Evolutionary conservation across 2,113 vertebrate species (phyloP).

Genomic region (Rhinoderma darwinii): DNA sequence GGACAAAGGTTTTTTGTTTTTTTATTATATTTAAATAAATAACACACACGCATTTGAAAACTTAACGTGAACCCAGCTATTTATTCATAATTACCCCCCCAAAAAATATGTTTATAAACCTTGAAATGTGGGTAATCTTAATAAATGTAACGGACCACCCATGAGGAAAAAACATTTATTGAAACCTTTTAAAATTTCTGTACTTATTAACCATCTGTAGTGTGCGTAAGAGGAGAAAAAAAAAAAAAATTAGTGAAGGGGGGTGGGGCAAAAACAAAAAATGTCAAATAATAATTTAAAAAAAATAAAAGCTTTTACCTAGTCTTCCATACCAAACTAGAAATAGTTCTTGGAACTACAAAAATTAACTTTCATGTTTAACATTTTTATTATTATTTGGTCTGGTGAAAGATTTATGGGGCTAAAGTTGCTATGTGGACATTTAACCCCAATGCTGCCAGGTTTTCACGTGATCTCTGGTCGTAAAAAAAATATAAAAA

Average conservation of each 20-base stretch:
- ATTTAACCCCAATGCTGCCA: constrained; percentile 28
- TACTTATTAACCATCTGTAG: not conserved
- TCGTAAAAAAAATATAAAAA: not conserved
- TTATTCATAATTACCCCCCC: no score
- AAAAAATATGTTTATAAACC: no score
- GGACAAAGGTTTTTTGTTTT: no score
- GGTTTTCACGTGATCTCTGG: not conserved
- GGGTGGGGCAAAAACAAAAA: no score
- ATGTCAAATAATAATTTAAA: not conserved
- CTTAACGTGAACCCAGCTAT: not conserved
- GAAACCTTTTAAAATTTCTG: not conserved
- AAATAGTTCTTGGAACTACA: not conserved
- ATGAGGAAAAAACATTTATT: constrained; percentile 22
- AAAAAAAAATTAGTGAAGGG: not conserved
- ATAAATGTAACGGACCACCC: not conserved
- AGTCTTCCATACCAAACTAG: not conserved
- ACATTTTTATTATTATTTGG: not conserved
- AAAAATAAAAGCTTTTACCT: not conserved
- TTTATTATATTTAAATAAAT: no score
- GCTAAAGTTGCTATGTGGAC: not conserved
- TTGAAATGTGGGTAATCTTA: fast-evolving
- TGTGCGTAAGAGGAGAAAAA: not conserved
- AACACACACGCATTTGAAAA: no score
- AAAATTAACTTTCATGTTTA: not conserved
- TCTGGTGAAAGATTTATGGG: not conserved